Percentiles rank a stretch among this genome's conserved stretches.
Evolutionary conservation across 2,797 vertebrate species (phyloP).

Genomic region (Phalanger gymnotis): DNA sequence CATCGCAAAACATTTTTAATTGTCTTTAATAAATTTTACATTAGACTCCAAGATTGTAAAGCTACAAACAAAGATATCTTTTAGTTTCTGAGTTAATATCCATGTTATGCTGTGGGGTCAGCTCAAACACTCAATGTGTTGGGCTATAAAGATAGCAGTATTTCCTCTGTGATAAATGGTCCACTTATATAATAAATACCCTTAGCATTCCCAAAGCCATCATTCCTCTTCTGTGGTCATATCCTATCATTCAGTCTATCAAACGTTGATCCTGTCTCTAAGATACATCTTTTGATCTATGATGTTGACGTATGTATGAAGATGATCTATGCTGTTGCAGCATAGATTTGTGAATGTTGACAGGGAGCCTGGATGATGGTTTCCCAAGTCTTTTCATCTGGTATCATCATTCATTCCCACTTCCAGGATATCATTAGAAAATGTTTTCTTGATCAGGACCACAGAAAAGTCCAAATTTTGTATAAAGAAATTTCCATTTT

Average conservation of each 20-base stretch:
- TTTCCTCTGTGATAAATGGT: background rate
- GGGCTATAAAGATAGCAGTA: background rate
- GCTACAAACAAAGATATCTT: background rate
- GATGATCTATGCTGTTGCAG: background rate
- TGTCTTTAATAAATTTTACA: background rate
- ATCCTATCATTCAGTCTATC: background rate
- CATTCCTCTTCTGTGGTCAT: background rate
- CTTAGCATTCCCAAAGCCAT: background rate
- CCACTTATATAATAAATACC: background rate
- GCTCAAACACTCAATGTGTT: background rate
- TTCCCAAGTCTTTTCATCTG: background rate
- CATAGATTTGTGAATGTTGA: background rate
- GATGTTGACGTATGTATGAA: no score
- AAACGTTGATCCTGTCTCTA: background rate
- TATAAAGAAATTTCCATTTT: background rate
- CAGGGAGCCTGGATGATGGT: background rate
- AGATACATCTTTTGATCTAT: no score
- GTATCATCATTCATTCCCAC: background rate
- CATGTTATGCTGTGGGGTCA: background rate
- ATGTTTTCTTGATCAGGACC: background rate
- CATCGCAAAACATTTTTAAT: no score
- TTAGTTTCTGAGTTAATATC: slow-evolving; percentile 16
- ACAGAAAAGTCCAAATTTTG: background rate
- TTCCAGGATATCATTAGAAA: background rate
- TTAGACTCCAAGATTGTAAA: background rate